phyloP scores from a whole-genome alignment of 2,888 invertebrate species.

The Baronia brevicornis region DNA sequence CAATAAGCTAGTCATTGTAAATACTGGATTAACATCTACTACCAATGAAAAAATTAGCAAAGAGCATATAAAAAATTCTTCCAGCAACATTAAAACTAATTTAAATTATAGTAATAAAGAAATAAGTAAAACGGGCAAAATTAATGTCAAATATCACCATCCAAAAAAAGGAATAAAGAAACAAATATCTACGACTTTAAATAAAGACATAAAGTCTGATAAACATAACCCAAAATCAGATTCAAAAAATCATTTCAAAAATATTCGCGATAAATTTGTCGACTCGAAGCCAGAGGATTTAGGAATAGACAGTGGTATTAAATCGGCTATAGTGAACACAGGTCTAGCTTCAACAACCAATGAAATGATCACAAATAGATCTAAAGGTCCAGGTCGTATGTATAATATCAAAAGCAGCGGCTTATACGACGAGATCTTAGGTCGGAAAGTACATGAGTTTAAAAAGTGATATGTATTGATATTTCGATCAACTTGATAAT shows the following conservation, averaged over 20 bases:
- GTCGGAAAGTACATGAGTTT: slow-evolving; percentile 25
- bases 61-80: slow-evolving; percentile 19
- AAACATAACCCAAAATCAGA: background rate
- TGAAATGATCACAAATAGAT: slow-evolving; percentile 14
- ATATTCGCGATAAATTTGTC: no score
- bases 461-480: slow-evolving; percentile 17
- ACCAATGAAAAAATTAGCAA: slow-evolving; percentile 72
- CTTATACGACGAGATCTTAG: slow-evolving; percentile 24
- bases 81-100: background rate
- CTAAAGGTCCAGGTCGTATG: slow-evolving; percentile 22
- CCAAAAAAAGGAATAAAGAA: background rate
- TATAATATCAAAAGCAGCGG: slow-evolving; percentile 28
- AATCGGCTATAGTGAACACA: slow-evolving; percentile 16
- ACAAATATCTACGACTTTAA: no score
- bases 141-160: no score
- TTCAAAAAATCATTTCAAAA: no score
- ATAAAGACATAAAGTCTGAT: no score
- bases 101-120: background rate
- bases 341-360: slow-evolving; percentile 21
- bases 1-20: slow-evolving; percentile 71
- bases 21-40: slow-evolving; percentile 77
- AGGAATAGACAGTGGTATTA: slow-evolving; percentile 13
- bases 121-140: background rate
- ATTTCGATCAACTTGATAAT: background rate
- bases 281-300: no score